Percentiles rank a stretch among this genome's conserved stretches.
These are phyloP conservation scores for Antechinus flavipes DNA, from an alignment of 2,113 vertebrate species.

Conservation along the genomic window DNA sequence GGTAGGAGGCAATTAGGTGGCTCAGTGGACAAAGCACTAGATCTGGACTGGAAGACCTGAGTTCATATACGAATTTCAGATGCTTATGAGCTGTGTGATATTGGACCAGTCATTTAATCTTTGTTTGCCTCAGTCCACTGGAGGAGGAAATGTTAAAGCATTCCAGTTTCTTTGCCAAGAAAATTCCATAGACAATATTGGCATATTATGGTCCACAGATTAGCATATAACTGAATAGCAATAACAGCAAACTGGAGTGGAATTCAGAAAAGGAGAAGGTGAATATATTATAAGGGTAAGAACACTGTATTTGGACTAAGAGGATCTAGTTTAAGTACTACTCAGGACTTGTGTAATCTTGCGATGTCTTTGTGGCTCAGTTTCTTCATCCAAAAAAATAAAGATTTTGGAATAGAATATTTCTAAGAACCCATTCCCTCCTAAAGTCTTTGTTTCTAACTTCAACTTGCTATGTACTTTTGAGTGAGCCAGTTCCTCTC, in stretches of 20 bases:
- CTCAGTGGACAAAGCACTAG: not conserved
- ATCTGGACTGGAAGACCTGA: not conserved
- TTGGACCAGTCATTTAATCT: not conserved
- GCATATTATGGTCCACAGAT: not conserved
- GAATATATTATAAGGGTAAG: not conserved
- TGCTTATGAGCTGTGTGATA: not conserved
- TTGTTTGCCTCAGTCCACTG: not conserved
- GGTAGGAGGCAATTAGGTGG: not conserved
- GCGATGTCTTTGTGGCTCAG: not conserved
- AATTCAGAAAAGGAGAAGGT: not conserved
- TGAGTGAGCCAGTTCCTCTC: not conserved
- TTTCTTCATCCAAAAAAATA: not conserved
- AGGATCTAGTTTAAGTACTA: not conserved
- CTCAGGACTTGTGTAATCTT: not conserved
- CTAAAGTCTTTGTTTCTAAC: not conserved
- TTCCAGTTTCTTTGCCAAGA: not conserved
- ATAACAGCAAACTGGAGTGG: not conserved
- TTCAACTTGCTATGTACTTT: not conserved
- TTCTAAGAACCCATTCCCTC: not conserved
- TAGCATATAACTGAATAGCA: not conserved
- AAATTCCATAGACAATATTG: not conserved
- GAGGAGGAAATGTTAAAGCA: not conserved
- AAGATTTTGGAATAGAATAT: not conserved
- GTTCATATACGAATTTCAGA: not conserved
- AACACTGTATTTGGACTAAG: not conserved